Base-by-base conservation (phyloP, 2,888 invertebrate species). In the Cryptocheilus praepositus region DNA sequence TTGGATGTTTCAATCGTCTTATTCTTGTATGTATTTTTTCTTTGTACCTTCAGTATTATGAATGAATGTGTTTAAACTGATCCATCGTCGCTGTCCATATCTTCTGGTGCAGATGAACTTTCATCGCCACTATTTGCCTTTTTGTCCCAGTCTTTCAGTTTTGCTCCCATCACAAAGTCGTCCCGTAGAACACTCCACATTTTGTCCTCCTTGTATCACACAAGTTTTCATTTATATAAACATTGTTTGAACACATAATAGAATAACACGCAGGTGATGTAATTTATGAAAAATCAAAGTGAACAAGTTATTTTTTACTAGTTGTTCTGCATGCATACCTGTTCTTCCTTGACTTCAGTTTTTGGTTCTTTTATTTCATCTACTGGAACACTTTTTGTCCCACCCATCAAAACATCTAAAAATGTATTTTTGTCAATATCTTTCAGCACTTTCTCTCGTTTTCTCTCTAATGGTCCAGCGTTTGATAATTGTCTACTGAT, bases 141-240 rank as follows among this genome's bases (percentile, higher is more conserved):
- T 88, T 95, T 95, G 85, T 97, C 96, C 97, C 97, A 97, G 89
- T 97, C 96, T 89, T 96, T 96, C 89, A 96, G 92, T 89, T 94
- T 95, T 36, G 95, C 94, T 73, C 94, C 95, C 91, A 95, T 95
- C 93, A 96, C 95, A 86, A 95, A 98, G 89, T 97, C 96, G 83
- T 96, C 95, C 73, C 94, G 91, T 84, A 90, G 90, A 86, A 91
- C 89, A 82, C 81, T 89, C 91, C 92, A 91, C 2, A 85, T 74
- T 71, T 67, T 64, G 0, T 73, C 65, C 0, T 77, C 62, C 71
- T 77, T 67, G 19, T 28, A 36, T 51, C 22, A 7, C 18, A 52
- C n/a, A 59, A 36, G n/a, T 49, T 36, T 11, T 36, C 3, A 8
- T 44, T 19, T 45, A 21, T 3, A 25, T 57, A 11, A 44, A 57